Evolutionary conservation across 2,797 vertebrate genomes (phyloP), one percentile per base, ranked within the genome.

Genomic region (Tympanoctomys barrerae): DNA sequence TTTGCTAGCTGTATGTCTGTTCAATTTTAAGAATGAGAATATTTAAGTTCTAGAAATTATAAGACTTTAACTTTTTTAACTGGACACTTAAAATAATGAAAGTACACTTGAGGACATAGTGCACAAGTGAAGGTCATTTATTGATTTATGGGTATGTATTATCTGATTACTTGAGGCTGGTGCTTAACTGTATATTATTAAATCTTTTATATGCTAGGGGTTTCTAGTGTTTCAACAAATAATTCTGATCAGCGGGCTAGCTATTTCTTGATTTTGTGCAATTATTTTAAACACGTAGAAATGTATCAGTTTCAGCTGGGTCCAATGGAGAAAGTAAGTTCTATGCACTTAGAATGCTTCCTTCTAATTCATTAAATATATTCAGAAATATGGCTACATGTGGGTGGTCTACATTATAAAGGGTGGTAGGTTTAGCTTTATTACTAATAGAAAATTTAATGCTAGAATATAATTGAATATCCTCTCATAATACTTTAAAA

Each of bases 1-100:
- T 93, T 85, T 66, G 49, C 36, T 64, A 80, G 46, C 73, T 79
- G 28, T 21, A 90, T 36, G 73, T 78, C 57, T 24, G 3, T 78
- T 88, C 39, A 82, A 83, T 59, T 87, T 93, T 94, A 94, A 96
- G 70, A 91, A 77, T 22, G 57, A 89, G 36, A 73, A 39, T 83
- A 57, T 31, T 77, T 62, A 73, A 71, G 52, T 84, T 90, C 18
- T 39, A 87, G 61, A 61, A 80, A 84, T 64, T 66, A 7, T 57
- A 71, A 66, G 62, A 49, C 18, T 59, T 2, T 13, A 36, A 1
- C 39, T 73, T 86, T 84, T 88, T 79, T 24, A 62, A 75, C 9
- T 73, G 18, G 5, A 70, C 28, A 93, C 87, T 95, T 87, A 89
- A 83, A 81, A 61, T 64, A 33, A 57, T 90, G 18, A 66, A 78